Conservation (phyloP, 2,113 vertebrate genomes). For the Megalops atlanticus region DNA sequence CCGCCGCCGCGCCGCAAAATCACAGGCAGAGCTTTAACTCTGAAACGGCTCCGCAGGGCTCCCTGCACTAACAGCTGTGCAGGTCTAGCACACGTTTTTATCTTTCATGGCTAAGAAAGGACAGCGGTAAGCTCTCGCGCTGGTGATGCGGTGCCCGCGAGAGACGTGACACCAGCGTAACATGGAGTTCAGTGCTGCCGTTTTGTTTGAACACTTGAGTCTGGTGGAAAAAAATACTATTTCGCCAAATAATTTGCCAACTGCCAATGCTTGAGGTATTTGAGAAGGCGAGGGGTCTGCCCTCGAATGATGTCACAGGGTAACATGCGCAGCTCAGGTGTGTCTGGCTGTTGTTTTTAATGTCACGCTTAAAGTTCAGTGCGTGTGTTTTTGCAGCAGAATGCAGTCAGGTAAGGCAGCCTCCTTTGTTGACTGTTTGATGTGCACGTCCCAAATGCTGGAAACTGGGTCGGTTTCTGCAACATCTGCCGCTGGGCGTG, state of each 20-base stretch:
- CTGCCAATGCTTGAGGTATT: not conserved
- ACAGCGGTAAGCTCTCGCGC: too few species aligned
- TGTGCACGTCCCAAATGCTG: conserved; percentile 66
- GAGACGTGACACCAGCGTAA: too few species aligned
- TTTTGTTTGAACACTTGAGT: too few species aligned
- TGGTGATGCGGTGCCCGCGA: too few species aligned
- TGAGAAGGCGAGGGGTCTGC: not conserved
- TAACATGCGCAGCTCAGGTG: not conserved
- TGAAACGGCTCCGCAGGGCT: not conserved
- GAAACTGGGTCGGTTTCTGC: conserved; percentile 61
- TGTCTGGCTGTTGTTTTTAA: not conserved
- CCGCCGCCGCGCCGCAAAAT: not conserved
- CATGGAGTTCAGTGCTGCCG: too few species aligned
- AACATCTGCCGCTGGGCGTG: conserved; percentile 69
- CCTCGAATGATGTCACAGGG: not conserved
- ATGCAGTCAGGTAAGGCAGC: not conserved
- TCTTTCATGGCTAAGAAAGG: too few species aligned
- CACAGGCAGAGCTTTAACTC: not conserved
- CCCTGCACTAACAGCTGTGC: not conserved
- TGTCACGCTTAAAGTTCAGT: not conserved
- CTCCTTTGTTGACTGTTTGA: conserved; percentile 56
- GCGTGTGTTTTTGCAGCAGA: not conserved
- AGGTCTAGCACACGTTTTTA: not conserved
- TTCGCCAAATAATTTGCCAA: not conserved
- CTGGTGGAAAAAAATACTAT: too few species aligned